A percentile compares a stretch with the other conserved stretches of the same genome.
Evolutionary conservation across 2,797 vertebrate genomes (phyloP).

Genomic region (Anniella stebbinsi): DNA sequence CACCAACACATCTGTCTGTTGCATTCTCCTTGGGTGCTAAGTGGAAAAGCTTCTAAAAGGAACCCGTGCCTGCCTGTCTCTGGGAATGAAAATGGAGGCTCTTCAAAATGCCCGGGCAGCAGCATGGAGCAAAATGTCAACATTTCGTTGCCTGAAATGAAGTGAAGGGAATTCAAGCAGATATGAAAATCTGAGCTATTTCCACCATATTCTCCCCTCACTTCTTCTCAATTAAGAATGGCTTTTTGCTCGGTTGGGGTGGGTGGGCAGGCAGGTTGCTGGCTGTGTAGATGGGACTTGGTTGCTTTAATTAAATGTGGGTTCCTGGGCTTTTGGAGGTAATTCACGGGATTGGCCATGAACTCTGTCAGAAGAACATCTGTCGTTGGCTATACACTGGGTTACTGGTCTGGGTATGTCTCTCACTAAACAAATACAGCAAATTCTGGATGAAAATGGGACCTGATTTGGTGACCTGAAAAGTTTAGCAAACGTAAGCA

Average conservation of each 20-base stretch:
- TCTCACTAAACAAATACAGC: not conserved
- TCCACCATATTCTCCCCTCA: not conserved
- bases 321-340: not conserved
- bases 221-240: not conserved
- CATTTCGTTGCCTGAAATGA: not conserved
- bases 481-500: not conserved
- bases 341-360: too few species aligned
- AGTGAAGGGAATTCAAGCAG: conserved; percentile 21
- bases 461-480: not conserved
- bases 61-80: conserved; percentile 24
- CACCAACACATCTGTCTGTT: not conserved
- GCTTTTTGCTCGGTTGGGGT: not conserved
- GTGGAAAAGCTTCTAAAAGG: conserved; percentile 44
- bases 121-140: conserved; percentile 32
- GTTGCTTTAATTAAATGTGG: not conserved
- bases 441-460: not conserved
- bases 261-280: not conserved
- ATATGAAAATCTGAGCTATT: conserved; percentile 1
- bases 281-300: accelerated
- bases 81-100: conserved; percentile 45
- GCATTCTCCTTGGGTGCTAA: conserved; percentile 54
- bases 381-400: too few species aligned
- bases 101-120: conserved; percentile 56
- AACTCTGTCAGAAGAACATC: not conserved
- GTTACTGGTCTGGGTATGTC: not conserved